Evolutionary conservation across 1,140 invertebrate species (phyloP), one percentile per base, ranked within the genome.

Genomic region (Zaprionus davidi): DNA sequence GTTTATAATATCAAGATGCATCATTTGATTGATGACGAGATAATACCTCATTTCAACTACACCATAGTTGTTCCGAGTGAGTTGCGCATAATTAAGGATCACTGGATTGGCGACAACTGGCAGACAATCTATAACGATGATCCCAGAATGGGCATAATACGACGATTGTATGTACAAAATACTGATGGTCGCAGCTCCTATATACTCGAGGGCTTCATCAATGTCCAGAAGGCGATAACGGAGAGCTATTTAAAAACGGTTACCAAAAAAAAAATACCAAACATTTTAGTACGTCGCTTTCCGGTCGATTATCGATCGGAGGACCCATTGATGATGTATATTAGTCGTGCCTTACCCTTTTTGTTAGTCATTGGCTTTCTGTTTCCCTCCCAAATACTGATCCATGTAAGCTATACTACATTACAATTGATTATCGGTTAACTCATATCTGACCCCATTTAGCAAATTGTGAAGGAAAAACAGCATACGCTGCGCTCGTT

Each of bases 401-500:
- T 84, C 38, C 76, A 70, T 71, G 84, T 88, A 55, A 22, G 74
- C 24, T 22, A 3, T 13, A 28, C 2, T n/a, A 34, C 31, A 1
- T 46, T 49, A 6, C 1, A 24, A 0, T 12, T 28, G 3, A 13
- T 3, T 12, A 22, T 4, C 59, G 11, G 7, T 36, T 34, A 12
- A 67, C 13, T 31, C 0, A 44, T 63, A 12, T 7, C 34, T 2
- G 7, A 28, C 5, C 38, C 12, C 2, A 11, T 57, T 28, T 5
- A 90, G 85, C 72, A 85, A 77, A 63, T 90, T 41, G 79, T 90
- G 0, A 34, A 9, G 0, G 82, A 90, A n/a, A 90, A 90, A 11
- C 26, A 82, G 7, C 12, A 20, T 0, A 31, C 75, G 7, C 13
- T 82, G 60, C 85, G 79, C n/a, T 28, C 51, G 0, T 90, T 66